A percentile compares a stretch with the other conserved stretches of the same genome.
Evolutionary conservation across 1,140 invertebrate species (phyloP).

Genomic region (Thrips palmi): DNA sequence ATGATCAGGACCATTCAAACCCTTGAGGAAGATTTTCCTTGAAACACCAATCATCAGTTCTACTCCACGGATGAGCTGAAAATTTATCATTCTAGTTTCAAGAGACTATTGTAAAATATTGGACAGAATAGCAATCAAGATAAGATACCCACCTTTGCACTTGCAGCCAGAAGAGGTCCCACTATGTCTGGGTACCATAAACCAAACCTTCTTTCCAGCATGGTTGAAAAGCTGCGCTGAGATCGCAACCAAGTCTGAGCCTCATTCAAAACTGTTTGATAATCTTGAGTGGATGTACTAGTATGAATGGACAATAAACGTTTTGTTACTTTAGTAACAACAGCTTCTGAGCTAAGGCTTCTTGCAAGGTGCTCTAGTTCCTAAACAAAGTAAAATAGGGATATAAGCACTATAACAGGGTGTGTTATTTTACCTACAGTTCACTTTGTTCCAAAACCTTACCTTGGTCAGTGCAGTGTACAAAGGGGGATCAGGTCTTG

Average conservation of each 20-base stretch:
- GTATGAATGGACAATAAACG: neutral
- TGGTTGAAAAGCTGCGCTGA: constrained; percentile 31
- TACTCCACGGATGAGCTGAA: constrained; percentile 14
- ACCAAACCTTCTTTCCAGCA: constrained; percentile 30
- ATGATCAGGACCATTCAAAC: too few relatives aligned
- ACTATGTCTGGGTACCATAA: constrained; percentile 46
- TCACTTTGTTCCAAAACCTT: constrained; percentile 8
- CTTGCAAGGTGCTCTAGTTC: constrained; percentile 2
- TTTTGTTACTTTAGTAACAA: neutral
- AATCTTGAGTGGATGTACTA: constrained; percentile 15
- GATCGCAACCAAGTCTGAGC: constrained; percentile 34
- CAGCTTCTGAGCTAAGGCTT: constrained; percentile 3
- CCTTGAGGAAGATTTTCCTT: too few relatives aligned
- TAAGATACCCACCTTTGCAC: constrained; percentile 35
- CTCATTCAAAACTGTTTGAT: constrained; percentile 24
- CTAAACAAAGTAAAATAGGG: constrained; percentile 3
- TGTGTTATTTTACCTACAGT: constrained; percentile 3
- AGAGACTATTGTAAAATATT: neutral
- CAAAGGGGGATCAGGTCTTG: constrained; percentile 31
- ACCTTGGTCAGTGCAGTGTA: constrained; percentile 29
- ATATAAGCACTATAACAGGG: neutral
- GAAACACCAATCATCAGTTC: constrained; percentile 6
- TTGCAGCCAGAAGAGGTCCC: constrained; percentile 33
- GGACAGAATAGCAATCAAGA: constrained; percentile 24
- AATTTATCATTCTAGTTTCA: neutral